These are phyloP conservation scores for Erebia epiphron DNA, from an alignment of 2,888 invertebrate species.

Conservation along the genomic window DNA sequence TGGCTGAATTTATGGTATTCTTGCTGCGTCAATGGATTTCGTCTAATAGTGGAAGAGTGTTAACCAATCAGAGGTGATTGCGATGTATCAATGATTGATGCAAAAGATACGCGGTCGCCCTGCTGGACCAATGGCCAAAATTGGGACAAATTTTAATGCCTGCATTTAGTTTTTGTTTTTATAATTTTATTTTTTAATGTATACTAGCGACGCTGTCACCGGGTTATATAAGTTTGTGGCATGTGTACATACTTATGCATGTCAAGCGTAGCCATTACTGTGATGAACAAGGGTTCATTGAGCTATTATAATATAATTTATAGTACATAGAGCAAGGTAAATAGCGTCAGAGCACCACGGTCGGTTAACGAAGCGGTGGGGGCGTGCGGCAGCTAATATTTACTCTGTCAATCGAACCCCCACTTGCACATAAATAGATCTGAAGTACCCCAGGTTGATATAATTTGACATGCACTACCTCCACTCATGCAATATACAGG, in stretches of 20 bases:
- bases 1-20: no score
- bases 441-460: conserved; percentile 20
- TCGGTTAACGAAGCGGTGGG: conserved; percentile 46
- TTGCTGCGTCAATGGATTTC: no score
- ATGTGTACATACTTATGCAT: not conserved
- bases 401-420: conserved; percentile 43
- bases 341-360: conserved; percentile 34
- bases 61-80: no score
- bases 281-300: conserved; percentile 9
- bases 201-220: no score
- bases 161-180: no score
- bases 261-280: not conserved
- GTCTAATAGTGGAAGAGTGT: no score
- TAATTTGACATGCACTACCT: not conserved
- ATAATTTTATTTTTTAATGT: no score
- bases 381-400: conserved; percentile 45
- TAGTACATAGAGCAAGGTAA: conserved; percentile 28
- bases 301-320: conserved; percentile 13
- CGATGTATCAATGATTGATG: no score
- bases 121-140: no score
- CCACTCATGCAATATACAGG: not conserved
- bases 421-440: conserved; percentile 36
- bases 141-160: no score
- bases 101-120: no score
- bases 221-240: no score